Base-by-base conservation (phyloP, 2,797 vertebrate species). In the Phrynocephalus vlangalii region DNA sequence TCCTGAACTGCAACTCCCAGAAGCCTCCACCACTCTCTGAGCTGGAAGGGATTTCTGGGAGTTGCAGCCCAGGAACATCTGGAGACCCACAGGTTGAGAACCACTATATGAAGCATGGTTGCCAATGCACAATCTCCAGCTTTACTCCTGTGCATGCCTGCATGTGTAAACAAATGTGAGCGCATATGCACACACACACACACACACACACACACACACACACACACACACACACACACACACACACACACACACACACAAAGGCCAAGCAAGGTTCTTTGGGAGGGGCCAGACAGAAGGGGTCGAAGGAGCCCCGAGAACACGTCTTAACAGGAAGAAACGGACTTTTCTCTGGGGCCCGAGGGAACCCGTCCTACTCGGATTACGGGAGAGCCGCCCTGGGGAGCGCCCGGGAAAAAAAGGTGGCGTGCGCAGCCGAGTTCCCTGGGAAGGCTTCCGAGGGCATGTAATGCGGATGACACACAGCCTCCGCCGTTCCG, bases 361-460 rank as follows among this genome's bases (percentile, higher is more conserved):
- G 10, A 60, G 44, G 10, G 83, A 60, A 22, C 66, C 4, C 2
- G 0, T 60, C 1, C 0, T 0, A 60, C 44, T 72, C 83, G 63
- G 79, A 84, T 50, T 44, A 50, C 16, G 38, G 84, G 26, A 30
- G 66, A 8, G 83, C 48, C 10, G 18, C 15, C 0, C 15, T 18
- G 18, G 15, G 15, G 18, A 63, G 1, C n/a, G 44, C 79, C 22
- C 11, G 16, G 24, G 8, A 0, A 1, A 81, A 63, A 71, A 0
- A 38, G 20, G 6, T 30, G 0, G 2, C 3, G 44, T 70, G 13
- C 20, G 44, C 18, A 81, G 79, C 72, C 84, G 56, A 30, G 16
- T 18, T 60, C 82, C 85, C 82, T 89, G 75, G 75, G 60, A 85
- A 90, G 79, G 89, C 3, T 60, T 71, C 75, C 79, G 0, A 38